Conservation (phyloP, 2,113 vertebrate genomes). For the Cygnus buccinator region DNA sequence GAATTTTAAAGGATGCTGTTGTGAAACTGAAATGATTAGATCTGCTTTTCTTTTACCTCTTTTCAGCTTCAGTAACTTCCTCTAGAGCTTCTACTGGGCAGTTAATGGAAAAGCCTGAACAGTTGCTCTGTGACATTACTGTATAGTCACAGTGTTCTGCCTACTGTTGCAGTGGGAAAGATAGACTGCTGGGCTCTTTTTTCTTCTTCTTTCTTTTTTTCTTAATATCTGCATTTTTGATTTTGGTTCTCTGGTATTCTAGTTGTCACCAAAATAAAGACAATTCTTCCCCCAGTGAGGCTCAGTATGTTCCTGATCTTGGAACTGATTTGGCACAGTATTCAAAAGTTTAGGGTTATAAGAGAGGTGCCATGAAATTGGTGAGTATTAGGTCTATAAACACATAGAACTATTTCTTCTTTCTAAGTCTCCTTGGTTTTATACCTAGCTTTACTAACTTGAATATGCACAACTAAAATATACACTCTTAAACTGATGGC, state of each 20-base stretch:
- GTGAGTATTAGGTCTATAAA: neutral
- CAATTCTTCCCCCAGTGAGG: neutral
- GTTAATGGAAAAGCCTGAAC: neutral
- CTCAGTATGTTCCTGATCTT: neutral
- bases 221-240: neutral
- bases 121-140: neutral
- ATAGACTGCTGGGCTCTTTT: neutral
- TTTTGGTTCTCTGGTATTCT: neutral
- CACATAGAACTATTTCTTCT: neutral
- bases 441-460: neutral
- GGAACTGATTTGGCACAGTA: neutral
- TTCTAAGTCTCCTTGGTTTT: neutral
- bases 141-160: neutral
- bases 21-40: neutral
- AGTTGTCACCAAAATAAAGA: neutral
- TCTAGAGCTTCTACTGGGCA: neutral
- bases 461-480: neutral
- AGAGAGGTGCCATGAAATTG: neutral
- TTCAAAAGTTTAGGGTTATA: neutral
- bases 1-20: neutral
- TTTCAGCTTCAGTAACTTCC: neutral
- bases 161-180: neutral
- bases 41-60: neutral
- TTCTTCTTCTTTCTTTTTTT: neutral
- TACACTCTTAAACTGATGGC: neutral